Evolutionary conservation across 1,140 invertebrate species (phyloP), one percentile per base, ranked within the genome.

Genomic region (Drosophila watanabei): DNA sequence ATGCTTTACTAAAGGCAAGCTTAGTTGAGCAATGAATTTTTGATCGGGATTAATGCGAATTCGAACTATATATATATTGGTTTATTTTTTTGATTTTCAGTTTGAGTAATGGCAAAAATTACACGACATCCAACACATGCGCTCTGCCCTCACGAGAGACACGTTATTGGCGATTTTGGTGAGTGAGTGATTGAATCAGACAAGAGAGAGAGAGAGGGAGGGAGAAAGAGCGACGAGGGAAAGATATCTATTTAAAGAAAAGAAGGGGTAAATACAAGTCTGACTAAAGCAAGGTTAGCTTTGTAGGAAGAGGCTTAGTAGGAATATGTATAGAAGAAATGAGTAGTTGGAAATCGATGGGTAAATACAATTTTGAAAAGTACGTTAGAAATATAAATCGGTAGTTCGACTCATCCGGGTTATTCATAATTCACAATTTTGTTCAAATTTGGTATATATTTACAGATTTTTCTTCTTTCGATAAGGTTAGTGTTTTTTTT

Each of bases 111-210:
- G 87, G 82, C 70, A 59, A 90, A 90, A 87, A 90, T 87, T 91
- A 90, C 87, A 92, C 87, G 80, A 93, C 92, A 93, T 93, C 92
- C 92, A 93, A 93, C 92, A 93, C 92, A 93, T 93, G 91, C 92
- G 92, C 92, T 93, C 92, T 93, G 92, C 92, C 92, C 92, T 92
- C 80, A 84, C 78, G 79, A 87, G 81, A 91, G 87, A 91, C 87
- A 92, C 86, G 89, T 81, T 91, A 90, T 85, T 89, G 84, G 88
- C 66, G 75, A 79, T 79, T 75, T 79, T 63, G 68, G 76, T 79
- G 73, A 84, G 80, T 82, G 64, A 78, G 65, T 90, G 82, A 81
- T 60, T 62, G 56, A 73, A 59, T 75, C 54, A 60, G 60, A 85
- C 37, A 37, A 24, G 2, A 33, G n/a, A 56, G n/a, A 16, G 14